Evolutionary conservation across 2,113 vertebrate species (phyloP).

Genomic region (Nestor notabilis): DNA sequence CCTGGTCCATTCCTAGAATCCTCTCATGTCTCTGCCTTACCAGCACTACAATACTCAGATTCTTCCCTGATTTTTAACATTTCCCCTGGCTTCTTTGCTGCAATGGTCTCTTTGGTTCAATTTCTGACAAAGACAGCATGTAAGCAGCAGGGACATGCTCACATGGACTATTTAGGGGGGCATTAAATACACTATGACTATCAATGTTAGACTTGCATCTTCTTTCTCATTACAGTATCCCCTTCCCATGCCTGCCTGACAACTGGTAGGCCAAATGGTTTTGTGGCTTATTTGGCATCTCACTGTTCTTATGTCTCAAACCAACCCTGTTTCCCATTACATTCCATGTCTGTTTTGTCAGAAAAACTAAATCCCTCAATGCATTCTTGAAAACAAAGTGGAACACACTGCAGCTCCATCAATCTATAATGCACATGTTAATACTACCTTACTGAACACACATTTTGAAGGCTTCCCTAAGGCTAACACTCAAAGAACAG

Average conservation of each 20-base stretch:
- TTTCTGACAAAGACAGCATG: not conserved
- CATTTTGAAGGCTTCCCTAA: not conserved
- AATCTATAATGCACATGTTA: not conserved
- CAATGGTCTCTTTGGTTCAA: not conserved
- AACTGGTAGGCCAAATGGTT: not conserved
- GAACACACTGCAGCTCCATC: not conserved
- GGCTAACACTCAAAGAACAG: not conserved
- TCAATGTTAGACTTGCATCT: not conserved
- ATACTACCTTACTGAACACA: not conserved
- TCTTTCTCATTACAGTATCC: not conserved
- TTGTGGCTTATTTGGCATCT: not conserved
- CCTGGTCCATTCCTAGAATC: not conserved
- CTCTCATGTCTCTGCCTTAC: not conserved
- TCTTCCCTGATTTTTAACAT: not conserved
- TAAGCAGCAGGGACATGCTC: not conserved
- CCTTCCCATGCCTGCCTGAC: not conserved
- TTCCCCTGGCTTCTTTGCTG: not conserved
- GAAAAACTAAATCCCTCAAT: not conserved
- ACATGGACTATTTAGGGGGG: not conserved
- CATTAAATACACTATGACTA: not conserved
- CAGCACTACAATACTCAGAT: not conserved
- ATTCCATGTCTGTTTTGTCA: not conserved
- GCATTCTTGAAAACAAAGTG: not conserved
- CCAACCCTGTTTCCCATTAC: not conserved
- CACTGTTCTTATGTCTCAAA: not conserved